A percentile compares a stretch with the other conserved stretches of the same genome.
phyloP scores from a whole-genome alignment of 2,888 invertebrate genomes.

The Nesidiocoris tenuis region DNA sequence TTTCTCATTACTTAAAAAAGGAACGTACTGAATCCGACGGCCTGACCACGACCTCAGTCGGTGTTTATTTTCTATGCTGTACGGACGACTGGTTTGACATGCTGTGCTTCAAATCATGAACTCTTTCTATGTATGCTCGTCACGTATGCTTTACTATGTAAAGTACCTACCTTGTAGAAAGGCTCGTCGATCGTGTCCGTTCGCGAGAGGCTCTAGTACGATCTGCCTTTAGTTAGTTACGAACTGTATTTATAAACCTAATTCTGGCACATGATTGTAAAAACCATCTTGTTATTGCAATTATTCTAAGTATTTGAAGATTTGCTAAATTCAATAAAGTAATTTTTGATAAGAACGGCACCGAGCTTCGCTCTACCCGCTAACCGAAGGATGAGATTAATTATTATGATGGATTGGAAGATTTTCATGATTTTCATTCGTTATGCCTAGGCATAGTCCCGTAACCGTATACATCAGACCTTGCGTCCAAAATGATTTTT shows the following conservation, averaged over 20 bases:
- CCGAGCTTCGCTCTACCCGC: not conserved
- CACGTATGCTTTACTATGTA: not conserved
- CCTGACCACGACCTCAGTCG: too few species aligned
- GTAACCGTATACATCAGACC: too few species aligned
- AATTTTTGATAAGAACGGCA: constrained; percentile 7
- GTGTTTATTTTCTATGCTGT: too few species aligned
- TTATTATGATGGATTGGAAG: too few species aligned
- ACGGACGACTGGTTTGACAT: too few species aligned
- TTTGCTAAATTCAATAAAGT: constrained; percentile 20
- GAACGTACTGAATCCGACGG: too few species aligned
- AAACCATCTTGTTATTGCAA: constrained; percentile 27
- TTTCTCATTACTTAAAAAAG: not conserved
- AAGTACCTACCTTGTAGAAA: not conserved
- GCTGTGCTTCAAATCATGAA: too few species aligned
- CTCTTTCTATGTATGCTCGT: not conserved
- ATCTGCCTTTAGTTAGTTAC: not conserved
- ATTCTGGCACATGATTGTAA: constrained; percentile 22
- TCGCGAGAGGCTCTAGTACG: not conserved
- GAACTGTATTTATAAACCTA: not conserved
- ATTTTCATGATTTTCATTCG: too few species aligned
- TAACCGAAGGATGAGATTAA: too few species aligned
- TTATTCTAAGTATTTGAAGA: constrained; percentile 6
- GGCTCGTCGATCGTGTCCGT: not conserved
- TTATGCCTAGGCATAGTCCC: too few species aligned
- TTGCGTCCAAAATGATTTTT: too few species aligned